phyloP scores from a whole-genome alignment of 2,113 vertebrate species.

The Ardeotis arabs region DNA sequence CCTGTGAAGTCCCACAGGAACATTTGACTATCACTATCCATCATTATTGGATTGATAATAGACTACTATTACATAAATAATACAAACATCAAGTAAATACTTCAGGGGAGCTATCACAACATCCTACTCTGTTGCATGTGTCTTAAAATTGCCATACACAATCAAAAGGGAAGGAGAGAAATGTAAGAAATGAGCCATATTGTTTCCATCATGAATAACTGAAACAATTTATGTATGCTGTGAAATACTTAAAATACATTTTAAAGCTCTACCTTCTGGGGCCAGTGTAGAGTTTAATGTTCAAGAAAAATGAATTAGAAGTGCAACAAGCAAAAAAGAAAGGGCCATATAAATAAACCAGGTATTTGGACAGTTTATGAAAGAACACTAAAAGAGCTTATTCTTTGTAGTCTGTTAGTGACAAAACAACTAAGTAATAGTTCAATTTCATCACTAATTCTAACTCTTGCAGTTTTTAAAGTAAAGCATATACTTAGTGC shows the following conservation, averaged over 20 bases:
- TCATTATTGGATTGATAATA: neutral
- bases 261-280: neutral
- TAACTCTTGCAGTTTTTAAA: neutral
- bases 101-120: neutral
- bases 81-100: neutral
- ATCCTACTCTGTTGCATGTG: neutral
- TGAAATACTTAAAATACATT: neutral
- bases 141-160: neutral
- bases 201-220: neutral
- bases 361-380: neutral
- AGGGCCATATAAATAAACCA: neutral
- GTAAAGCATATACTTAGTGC: neutral
- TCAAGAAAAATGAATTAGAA: neutral
- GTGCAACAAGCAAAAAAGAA: neutral
- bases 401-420: neutral
- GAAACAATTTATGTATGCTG: neutral
- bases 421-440: neutral
- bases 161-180: neutral
- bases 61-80: neutral
- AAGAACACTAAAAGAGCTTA: neutral
- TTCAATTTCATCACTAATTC: neutral
- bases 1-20: neutral
- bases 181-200: neutral
- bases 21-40: neutral
- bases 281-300: neutral